Conservation (phyloP, 1,140 invertebrate species). For the Ceratitis capitata region DNA sequence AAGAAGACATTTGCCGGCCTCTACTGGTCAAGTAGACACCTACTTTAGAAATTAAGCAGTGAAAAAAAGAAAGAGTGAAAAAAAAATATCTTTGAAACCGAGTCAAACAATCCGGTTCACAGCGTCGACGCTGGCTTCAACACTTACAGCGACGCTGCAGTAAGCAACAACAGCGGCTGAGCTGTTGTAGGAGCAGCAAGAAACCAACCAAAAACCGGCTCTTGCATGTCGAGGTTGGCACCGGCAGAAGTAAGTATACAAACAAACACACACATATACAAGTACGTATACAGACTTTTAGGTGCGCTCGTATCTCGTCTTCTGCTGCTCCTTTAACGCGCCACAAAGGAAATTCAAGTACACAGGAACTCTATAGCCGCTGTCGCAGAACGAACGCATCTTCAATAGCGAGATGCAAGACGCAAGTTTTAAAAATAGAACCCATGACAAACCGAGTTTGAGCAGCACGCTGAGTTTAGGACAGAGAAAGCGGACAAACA, state of each 20-base stretch:
- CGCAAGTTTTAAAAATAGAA: conserved; percentile 26
- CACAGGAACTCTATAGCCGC: not conserved
- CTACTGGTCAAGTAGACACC: not conserved
- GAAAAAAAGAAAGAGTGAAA: not conserved
- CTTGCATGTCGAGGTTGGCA: not conserved
- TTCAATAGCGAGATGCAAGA: not conserved
- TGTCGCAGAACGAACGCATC: not conserved
- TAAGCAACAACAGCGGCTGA: not conserved
- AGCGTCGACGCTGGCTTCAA: not conserved
- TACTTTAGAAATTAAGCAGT: not conserved
- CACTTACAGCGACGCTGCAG: not conserved
- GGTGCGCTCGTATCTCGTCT: not conserved
- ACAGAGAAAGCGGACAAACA: not conserved
- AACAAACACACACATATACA: not conserved
- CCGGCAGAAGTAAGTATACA: not conserved
- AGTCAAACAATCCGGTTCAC: not conserved
- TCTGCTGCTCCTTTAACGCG: not conserved
- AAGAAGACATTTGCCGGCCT: not conserved
- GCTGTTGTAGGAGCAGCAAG: too few species aligned
- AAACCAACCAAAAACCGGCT: conserved; percentile 20
- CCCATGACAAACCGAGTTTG: not conserved
- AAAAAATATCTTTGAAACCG: not conserved
- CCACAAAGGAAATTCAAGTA: conserved; percentile 1
- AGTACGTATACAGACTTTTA: not conserved
- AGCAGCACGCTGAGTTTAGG: not conserved